A percentile compares a stretch with the other conserved stretches of the same genome.
Evolutionary conservation across 2,888 invertebrate genomes (phyloP).

Genomic region (Clusia tigrina): DNA sequence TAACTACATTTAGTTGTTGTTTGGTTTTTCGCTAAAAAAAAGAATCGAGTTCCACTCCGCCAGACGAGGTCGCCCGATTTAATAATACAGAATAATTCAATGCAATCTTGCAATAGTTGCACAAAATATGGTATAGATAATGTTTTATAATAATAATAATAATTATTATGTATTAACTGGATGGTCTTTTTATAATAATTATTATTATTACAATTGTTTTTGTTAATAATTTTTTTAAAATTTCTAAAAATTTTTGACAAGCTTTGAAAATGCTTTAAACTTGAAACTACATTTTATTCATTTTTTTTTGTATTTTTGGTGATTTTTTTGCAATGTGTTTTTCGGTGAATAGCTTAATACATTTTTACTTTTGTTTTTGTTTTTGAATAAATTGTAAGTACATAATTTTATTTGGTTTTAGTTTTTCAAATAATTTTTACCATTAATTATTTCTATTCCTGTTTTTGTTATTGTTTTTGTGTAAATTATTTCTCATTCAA

Average conservation of each 20-base stretch:
- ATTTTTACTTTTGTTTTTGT: constrained; percentile 12
- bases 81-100: constrained; percentile 7
- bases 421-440: constrained; percentile 11
- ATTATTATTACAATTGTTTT: constrained; percentile 26
- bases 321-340: background rate
- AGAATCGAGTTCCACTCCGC: constrained; percentile 24
- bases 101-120: constrained; percentile 18
- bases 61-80: constrained; percentile 28
- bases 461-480: constrained; percentile 28
- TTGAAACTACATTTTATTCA: constrained; percentile 38
- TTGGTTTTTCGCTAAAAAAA: constrained; percentile 29
- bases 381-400: constrained; percentile 14
- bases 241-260: constrained; percentile 57
- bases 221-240: constrained; percentile 50
- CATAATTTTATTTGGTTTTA: constrained; percentile 27
- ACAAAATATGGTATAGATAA: constrained; percentile 25
- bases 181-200: too few species aligned
- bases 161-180: too few species aligned
- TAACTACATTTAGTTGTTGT: constrained; percentile 46
- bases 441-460: constrained; percentile 16
- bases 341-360: constrained; percentile 17
- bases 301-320: background rate
- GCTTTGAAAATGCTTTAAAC: constrained; percentile 60
- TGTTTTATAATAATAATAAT: constrained; percentile 14
- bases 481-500: too few species aligned